Percentiles rank a stretch among this genome's conserved stretches.
Conservation (phyloP, 1,140 invertebrate species). For the Ridgeia piscesae region DNA sequence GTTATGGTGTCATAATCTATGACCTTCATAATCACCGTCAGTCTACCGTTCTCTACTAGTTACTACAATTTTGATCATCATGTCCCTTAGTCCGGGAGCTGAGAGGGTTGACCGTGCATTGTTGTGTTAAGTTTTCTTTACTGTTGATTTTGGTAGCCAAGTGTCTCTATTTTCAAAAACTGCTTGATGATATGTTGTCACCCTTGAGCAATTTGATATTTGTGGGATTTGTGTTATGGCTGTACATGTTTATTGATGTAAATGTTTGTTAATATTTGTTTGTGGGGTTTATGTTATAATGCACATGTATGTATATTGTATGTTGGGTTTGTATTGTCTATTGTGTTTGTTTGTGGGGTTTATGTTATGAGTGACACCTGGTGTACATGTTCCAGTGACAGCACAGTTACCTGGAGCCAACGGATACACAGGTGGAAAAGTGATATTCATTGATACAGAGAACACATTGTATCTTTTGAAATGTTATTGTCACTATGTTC, state of each 20-base stretch:
- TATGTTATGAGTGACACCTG: neutral
- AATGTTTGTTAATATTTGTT: no score
- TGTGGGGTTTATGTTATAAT: no score
- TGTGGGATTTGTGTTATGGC: neutral
- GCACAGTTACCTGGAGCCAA: constrained; percentile 71
- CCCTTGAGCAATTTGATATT: neutral
- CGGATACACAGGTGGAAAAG: constrained; percentile 77
- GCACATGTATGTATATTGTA: neutral
- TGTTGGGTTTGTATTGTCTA: neutral
- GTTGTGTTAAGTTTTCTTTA: no score
- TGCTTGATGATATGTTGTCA: neutral
- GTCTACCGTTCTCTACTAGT: no score
- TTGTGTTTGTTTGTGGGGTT: neutral
- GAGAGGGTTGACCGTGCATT: no score
- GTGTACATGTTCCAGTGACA: constrained; percentile 61
- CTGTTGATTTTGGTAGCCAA: no score
- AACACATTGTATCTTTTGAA: constrained; percentile 73
- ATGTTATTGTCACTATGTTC: no score
- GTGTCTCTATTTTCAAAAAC: no score
- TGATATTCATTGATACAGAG: constrained; percentile 79
- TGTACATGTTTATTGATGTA: neutral
- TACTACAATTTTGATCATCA: no score
- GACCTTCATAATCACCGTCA: no score
- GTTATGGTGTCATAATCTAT: no score
- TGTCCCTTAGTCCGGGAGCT: no score